Percentiles rank a stretch among this genome's conserved stretches.
These are phyloP conservation scores for Scelioninae gen. 1 DNA, from an alignment of 2,888 invertebrate species.

Conservation along the genomic window DNA sequence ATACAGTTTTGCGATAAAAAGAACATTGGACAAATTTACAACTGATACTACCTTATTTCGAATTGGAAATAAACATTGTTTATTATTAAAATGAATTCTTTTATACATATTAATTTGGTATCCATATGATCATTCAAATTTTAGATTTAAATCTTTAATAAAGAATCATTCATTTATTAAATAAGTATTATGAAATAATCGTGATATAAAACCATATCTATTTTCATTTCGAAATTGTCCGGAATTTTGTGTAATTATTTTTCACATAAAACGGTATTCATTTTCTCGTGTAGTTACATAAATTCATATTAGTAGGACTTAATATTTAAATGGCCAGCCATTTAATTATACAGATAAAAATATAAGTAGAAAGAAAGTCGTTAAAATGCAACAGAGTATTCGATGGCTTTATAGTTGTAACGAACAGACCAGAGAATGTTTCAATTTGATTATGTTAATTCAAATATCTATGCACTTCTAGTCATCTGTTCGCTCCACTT, in stretches of 20 bases:
- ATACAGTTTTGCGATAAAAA: neutral
- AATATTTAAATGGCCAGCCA: conserved; percentile 53
- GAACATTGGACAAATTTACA: neutral
- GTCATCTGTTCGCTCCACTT: neutral
- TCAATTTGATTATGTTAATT: neutral
- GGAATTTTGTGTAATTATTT: too few relatives aligned
- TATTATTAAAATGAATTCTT: too few relatives aligned
- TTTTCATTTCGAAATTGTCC: too few relatives aligned
- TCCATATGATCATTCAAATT: too few relatives aligned
- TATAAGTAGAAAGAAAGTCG: conserved; percentile 1
- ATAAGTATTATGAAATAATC: too few relatives aligned
- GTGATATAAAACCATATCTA: too few relatives aligned
- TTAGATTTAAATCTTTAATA: too few relatives aligned
- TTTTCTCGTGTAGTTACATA: too few relatives aligned
- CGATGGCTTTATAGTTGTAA: conserved; percentile 25
- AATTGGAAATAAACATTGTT: neutral
- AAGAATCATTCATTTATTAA: too few relatives aligned
- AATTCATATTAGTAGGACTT: conserved; percentile 3
- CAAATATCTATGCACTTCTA: neutral
- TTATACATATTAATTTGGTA: too few relatives aligned
- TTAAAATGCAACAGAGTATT: conserved; percentile 36
- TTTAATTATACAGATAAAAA: conserved; percentile 26
- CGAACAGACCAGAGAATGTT: neutral
- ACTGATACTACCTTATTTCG: neutral
- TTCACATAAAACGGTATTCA: too few relatives aligned